Evolutionary conservation across 2,888 invertebrate species (phyloP).

Genomic region (Epicampocera succincta): DNA sequence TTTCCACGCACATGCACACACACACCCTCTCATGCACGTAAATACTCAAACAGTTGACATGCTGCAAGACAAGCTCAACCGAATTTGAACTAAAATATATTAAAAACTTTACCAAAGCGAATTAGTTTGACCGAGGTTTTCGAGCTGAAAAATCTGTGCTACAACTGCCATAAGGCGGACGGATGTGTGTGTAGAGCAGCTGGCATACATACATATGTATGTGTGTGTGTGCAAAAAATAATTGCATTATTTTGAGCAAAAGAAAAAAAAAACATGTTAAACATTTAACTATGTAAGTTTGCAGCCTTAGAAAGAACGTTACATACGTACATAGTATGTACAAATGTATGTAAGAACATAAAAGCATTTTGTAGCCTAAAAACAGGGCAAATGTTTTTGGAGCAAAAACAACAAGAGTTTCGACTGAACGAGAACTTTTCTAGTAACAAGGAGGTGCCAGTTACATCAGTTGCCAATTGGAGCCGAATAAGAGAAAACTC

Average conservation of each 20-base stretch:
- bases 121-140: conserved; percentile 69
- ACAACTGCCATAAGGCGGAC: conserved; percentile 2
- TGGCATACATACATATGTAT: too few species aligned
- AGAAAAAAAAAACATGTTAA: conserved; percentile 32
- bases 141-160: conserved; percentile 68
- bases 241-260: conserved; percentile 34
- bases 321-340: background rate
- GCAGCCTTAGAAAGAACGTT: background rate
- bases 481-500: conserved; percentile 45
- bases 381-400: conserved; percentile 25
- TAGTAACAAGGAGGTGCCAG: conserved; percentile 51
- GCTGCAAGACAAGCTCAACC: conserved; percentile 36
- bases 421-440: conserved; percentile 45
- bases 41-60: conserved; percentile 8
- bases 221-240: background rate
- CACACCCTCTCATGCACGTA: background rate
- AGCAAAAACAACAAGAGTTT: conserved; percentile 8
- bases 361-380: background rate
- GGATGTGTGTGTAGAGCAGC: background rate
- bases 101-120: conserved; percentile 61
- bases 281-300: conserved; percentile 26
- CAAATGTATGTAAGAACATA: background rate
- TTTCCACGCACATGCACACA: conserved; percentile 9
- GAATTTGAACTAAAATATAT: conserved; percentile 48
- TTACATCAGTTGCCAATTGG: conserved; percentile 69